Evolutionary conservation across 2,113 vertebrate genomes (phyloP).

Genomic region (Microcebus ravelobensis): DNA sequence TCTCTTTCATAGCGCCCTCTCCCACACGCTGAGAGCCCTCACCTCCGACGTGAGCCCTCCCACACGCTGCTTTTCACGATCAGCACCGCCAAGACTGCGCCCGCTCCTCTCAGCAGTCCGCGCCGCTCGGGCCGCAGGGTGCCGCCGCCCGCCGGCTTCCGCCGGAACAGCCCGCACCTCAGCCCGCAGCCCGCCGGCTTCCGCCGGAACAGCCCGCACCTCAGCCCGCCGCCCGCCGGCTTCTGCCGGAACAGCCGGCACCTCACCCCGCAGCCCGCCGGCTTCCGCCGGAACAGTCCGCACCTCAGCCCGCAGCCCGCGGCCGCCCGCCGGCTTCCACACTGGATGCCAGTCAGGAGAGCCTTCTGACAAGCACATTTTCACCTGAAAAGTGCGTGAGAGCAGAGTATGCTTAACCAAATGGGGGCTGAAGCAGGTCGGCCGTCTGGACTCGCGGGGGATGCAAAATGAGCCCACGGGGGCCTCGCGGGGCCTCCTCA

Average conservation of each 20-base stretch:
- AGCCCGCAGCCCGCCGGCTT: too few species aligned
- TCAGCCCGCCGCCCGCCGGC: too few species aligned
- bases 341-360: not conserved
- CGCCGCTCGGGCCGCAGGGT: too few species aligned
- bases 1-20: not conserved
- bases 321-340: not conserved
- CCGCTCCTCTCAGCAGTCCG: too few species aligned
- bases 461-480: not conserved
- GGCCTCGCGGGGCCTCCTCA: not conserved
- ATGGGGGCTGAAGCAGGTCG: not conserved
- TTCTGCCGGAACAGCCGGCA: too few species aligned
- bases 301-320: too few species aligned
- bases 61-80: not conserved
- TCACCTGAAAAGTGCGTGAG: not conserved
- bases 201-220: too few species aligned
- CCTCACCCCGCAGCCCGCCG: too few species aligned
- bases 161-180: too few species aligned
- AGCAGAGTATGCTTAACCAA: not conserved
- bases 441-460: not conserved
- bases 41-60: not conserved
- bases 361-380: not conserved
- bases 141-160: too few species aligned
- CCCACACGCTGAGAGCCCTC: not conserved
- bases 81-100: not conserved
- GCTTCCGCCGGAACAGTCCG: too few species aligned